Evolutionary conservation across 2,113 vertebrate species (phyloP).

Genomic region (Ammodytes dubius): DNA sequence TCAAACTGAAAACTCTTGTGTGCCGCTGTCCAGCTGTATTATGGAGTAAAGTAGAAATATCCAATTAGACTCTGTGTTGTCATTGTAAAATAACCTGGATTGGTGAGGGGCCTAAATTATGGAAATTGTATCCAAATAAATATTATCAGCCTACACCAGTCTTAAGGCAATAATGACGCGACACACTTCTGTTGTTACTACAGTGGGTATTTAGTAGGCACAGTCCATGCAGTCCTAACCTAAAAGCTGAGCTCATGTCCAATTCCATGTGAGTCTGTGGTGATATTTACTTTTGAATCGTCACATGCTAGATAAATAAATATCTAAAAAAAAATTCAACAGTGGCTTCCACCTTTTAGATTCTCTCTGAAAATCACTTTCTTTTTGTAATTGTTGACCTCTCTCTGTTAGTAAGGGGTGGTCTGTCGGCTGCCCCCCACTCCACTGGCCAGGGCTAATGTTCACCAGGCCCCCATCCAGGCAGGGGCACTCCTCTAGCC

Average conservation of each 20-base stretch:
- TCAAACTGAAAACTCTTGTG: background rate
- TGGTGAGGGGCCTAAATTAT: background rate
- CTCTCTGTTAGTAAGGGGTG: constrained; percentile 56
- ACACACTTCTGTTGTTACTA: background rate
- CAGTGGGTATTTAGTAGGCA: background rate
- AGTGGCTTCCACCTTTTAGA: constrained; percentile 6
- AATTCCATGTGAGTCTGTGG: background rate
- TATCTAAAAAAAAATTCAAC: background rate
- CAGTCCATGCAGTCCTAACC: background rate
- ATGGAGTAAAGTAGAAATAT: background rate
- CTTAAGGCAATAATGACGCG: background rate
- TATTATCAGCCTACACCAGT: background rate
- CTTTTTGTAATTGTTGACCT: constrained; percentile 50
- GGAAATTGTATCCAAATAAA: no score
- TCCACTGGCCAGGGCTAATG: constrained; percentile 77
- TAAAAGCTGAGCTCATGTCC: background rate
- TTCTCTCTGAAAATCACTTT: constrained; percentile 41
- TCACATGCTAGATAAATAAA: background rate
- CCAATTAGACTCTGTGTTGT: background rate
- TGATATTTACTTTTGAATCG: background rate
- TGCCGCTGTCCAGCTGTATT: background rate
- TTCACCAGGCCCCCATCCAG: constrained; percentile 66
- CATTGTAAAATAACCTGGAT: background rate
- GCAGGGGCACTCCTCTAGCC: constrained; percentile 68
- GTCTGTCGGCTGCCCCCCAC: constrained; percentile 43